Conservation (phyloP, 2,113 vertebrate species). For the Psephotus haematonotus region DNA sequence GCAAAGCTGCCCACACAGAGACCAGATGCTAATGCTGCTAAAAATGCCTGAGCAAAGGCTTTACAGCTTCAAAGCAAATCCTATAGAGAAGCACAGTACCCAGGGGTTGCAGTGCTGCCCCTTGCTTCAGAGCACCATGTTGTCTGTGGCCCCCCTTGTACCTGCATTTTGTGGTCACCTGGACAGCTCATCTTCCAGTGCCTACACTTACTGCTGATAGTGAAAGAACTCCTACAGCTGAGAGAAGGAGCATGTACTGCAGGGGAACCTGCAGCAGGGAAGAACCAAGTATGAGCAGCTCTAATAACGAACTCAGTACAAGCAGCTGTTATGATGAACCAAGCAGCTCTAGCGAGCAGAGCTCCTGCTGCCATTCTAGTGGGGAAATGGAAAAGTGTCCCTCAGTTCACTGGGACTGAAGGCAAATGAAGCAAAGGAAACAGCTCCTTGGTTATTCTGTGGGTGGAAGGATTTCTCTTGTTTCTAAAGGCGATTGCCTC, state of each 20-base stretch:
- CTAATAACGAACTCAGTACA: too few species aligned
- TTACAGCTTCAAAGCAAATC: neutral
- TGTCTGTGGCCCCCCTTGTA: neutral
- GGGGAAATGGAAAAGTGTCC: too few species aligned
- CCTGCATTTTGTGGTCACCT: accelerated
- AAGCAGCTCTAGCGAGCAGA: too few species aligned
- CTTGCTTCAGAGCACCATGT: neutral
- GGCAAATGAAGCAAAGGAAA: too few species aligned
- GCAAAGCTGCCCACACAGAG: neutral
- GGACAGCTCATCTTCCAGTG: neutral
- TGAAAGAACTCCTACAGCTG: neutral
- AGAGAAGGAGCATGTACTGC: neutral
- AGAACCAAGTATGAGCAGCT: too few species aligned
- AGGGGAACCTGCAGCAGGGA: neutral
- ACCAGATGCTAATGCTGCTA: neutral
- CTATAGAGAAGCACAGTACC: neutral
- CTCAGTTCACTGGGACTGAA: too few species aligned
- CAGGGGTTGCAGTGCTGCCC: accelerated
- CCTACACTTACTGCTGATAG: neutral
- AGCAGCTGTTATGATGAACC: too few species aligned
- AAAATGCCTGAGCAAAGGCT: neutral
- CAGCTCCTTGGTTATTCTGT: too few species aligned
- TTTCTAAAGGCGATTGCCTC: neutral
- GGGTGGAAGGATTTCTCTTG: too few species aligned
- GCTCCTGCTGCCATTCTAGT: too few species aligned